Base-by-base conservation (phyloP, 2,888 invertebrate species). In the Chrysomela aeneicollis region DNA sequence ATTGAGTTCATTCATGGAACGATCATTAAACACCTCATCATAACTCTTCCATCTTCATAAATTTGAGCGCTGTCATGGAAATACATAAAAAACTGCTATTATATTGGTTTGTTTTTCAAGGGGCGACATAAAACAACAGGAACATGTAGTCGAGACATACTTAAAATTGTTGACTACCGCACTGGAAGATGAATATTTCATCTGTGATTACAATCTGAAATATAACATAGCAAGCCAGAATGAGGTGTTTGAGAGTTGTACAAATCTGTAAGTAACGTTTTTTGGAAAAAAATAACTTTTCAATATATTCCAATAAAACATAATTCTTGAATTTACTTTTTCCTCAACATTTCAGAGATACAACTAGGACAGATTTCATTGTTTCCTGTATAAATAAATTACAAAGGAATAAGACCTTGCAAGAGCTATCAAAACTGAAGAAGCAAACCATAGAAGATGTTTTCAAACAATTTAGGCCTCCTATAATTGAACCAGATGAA, bases 171-270 rank as follows among this genome's bases (percentile, higher is more conserved):
- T 82, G 54, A 77, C 76, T 10, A 69, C 75, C 19, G 77, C 80
- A 9, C 69, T 82, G 55, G 82, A 82, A 64, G 79, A 82, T 65
- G 82, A 82, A 58, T 77, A 78, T 62, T 83, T 83, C 74, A 78
- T 82, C 67, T 78, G 76, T 68, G 82, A 82, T 77, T 83, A 81
- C 71, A 76, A 82, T 67, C 70, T 72, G 57, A 72, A 75, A 17
- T 76, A 81, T 70, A 74, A 74, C 37, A 72, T 82, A n/a, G 76
- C 76, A 12, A 68, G 60, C 58, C 80, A 80, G 59, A 76, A 81
- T 55, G 78, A 81, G 63, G 77, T 77, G 71, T 77, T 82, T 63
- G 71, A 75, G 18, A 77, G 77, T 60, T 79, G 78, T 60, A 77
- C 77, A 59, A 72, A 77, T 52, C 64, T 78, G 78, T 78, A 80